Percentiles rank a stretch among this genome's conserved stretches.
Evolutionary conservation across 2,888 invertebrate species (phyloP).

Genomic region (Camponotus fellah): DNA sequence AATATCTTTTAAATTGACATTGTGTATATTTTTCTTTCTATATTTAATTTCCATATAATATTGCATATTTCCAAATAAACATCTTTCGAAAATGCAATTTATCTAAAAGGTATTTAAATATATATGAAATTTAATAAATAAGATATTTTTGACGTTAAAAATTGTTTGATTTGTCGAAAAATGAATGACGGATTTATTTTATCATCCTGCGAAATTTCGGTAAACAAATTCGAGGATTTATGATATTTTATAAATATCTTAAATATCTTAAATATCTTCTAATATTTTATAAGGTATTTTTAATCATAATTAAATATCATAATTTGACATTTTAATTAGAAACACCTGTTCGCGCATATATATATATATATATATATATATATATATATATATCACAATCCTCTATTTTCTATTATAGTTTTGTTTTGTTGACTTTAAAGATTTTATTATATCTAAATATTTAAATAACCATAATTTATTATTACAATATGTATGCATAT

Average conservation of each 20-base stretch:
- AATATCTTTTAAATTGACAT: background rate
- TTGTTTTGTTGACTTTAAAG: background rate
- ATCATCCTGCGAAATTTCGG: background rate
- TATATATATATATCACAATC: background rate
- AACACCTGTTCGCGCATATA: background rate
- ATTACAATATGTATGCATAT: no score
- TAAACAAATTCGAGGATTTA: background rate
- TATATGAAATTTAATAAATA: background rate
- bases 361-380: background rate
- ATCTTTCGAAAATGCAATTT: background rate
- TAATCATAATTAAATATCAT: background rate
- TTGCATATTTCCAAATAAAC: background rate
- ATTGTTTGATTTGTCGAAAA: background rate
- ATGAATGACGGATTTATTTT: background rate
- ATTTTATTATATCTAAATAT: no score
- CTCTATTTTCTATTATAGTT: background rate
- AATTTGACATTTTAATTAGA: background rate
- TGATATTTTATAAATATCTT: background rate
- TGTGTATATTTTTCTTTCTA: background rate
- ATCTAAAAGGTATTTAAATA: background rate
- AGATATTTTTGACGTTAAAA: background rate
- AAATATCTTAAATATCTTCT: no score
- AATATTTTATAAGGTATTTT: background rate
- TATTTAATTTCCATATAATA: no score
- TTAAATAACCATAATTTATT: background rate